phyloP scores from a whole-genome alignment of 2,113 vertebrate genomes.

The Colistium nudipinnis region DNA sequence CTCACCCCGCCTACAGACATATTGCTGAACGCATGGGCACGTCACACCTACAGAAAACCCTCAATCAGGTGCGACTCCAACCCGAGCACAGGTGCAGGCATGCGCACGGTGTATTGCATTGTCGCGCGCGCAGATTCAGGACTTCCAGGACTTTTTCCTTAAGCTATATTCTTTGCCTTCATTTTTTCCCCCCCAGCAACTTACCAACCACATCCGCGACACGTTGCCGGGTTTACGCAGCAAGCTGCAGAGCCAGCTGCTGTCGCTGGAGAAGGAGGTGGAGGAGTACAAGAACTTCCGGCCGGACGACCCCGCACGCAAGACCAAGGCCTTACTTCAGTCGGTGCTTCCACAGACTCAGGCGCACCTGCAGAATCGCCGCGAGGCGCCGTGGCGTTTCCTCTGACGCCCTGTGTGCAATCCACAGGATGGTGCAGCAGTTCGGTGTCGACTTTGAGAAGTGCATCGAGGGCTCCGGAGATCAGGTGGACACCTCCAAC shows the following conservation, averaged over 20 bases:
- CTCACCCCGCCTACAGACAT: slow-evolving; percentile 93
- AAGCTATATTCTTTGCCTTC: neutral
- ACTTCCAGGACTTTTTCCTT: no score
- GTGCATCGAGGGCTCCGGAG: slow-evolving; percentile 94
- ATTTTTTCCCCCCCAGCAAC: slow-evolving; percentile 83
- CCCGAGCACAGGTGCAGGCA: neutral
- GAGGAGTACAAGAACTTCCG: slow-evolving; percentile 97
- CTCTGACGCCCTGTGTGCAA: neutral
- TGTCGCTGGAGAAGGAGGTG: slow-evolving; percentile 96
- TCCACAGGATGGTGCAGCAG: slow-evolving; percentile 93
- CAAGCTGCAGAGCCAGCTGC: slow-evolving; percentile 94
- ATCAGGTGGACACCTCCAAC: slow-evolving; percentile 95
- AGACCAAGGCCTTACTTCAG: slow-evolving; percentile 96
- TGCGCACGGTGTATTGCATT: no score
- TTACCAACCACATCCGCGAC: slow-evolving; percentile 98
- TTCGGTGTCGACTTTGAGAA: slow-evolving; percentile 98
- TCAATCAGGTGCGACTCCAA: slow-evolving; percentile 88
- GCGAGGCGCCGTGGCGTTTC: neutral
- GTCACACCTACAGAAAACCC: slow-evolving; percentile 89
- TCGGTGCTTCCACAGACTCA: slow-evolving; percentile 64
- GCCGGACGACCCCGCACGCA: slow-evolving; percentile 91
- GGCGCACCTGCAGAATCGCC: neutral
- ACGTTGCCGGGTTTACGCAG: slow-evolving; percentile 91
- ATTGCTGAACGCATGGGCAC: slow-evolving; percentile 98
- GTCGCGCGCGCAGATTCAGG: no score